Conservation (phyloP, 2,797 vertebrate genomes). For the Eidolon dupreanum region DNA sequence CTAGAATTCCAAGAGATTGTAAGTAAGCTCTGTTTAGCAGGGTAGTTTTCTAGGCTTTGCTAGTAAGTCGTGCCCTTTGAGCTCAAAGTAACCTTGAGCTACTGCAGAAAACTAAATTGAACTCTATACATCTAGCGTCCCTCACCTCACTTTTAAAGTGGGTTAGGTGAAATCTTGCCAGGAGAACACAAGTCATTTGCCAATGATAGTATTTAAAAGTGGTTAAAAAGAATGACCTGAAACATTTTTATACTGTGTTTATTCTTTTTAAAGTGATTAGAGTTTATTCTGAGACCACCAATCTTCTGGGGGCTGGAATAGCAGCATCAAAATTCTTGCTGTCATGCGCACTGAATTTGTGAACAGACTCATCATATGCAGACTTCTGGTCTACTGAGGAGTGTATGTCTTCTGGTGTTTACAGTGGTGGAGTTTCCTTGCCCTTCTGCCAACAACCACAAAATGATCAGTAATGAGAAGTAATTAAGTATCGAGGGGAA, state of each 20-base stretch:
- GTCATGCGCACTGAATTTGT: not conserved
- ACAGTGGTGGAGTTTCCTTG: constrained; percentile 72
- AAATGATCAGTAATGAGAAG: constrained; percentile 76
- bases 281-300: not conserved
- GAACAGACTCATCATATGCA: constrained; percentile 1
- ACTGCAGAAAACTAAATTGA: not conserved
- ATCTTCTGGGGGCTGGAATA: not conserved
- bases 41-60: not conserved
- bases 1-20: not conserved
- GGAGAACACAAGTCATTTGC: not conserved
- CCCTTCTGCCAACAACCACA: constrained; percentile 72
- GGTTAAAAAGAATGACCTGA: not conserved
- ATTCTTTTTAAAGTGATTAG: constrained; percentile 47
- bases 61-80: not conserved
- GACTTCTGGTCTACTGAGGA: constrained; percentile 37
- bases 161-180: not conserved
- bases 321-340: constrained; percentile 2
- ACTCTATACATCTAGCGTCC: not conserved
- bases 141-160: not conserved
- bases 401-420: constrained; percentile 58
- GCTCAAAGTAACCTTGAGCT: not conserved
- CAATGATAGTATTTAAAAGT: not conserved
- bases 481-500: constrained; percentile 73
- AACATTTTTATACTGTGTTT: constrained; percentile 20
- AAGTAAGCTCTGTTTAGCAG: not conserved